Percentiles rank a stretch among this genome's conserved stretches.
phyloP scores from a whole-genome alignment of 1,140 invertebrate species.

The Lucilia cuprina region DNA sequence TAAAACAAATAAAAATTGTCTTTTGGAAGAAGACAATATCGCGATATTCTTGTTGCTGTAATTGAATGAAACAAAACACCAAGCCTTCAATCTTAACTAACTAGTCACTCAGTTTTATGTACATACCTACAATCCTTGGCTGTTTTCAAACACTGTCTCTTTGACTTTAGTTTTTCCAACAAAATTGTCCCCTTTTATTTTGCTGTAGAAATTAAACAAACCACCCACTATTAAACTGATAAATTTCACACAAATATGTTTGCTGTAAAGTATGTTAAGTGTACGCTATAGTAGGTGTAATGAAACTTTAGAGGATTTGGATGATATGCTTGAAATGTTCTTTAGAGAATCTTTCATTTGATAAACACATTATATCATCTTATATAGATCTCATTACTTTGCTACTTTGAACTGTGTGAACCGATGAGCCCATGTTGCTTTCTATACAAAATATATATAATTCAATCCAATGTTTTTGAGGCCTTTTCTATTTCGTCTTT shows the following conservation, averaged over 20 bases:
- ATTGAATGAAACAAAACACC: not conserved
- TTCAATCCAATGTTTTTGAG: too few species aligned
- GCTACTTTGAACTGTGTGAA: too few species aligned
- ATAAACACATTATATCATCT: too few species aligned
- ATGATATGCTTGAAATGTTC: too few species aligned
- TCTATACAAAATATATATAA: too few species aligned
- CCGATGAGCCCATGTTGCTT: too few species aligned
- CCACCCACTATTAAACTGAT: slow-evolving; percentile 25
- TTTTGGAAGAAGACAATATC: not conserved
- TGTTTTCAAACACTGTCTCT: not conserved
- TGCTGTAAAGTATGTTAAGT: not conserved
- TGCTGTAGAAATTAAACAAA: not conserved
- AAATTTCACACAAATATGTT: slow-evolving; percentile 33
- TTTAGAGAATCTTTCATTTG: too few species aligned
- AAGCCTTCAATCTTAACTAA: slow-evolving; percentile 7
- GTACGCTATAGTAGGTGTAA: too few species aligned
- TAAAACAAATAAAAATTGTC: slow-evolving; percentile 9
- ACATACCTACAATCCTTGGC: not conserved
- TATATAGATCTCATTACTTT: too few species aligned
- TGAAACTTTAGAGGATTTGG: too few species aligned
- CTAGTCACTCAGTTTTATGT: not conserved
- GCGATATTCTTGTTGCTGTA: not conserved
- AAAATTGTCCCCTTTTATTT: not conserved
- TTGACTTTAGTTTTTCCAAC: not conserved
- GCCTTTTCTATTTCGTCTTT: too few species aligned